Conservation (phyloP, 1,140 invertebrate genomes). For the Phortica variegata region DNA sequence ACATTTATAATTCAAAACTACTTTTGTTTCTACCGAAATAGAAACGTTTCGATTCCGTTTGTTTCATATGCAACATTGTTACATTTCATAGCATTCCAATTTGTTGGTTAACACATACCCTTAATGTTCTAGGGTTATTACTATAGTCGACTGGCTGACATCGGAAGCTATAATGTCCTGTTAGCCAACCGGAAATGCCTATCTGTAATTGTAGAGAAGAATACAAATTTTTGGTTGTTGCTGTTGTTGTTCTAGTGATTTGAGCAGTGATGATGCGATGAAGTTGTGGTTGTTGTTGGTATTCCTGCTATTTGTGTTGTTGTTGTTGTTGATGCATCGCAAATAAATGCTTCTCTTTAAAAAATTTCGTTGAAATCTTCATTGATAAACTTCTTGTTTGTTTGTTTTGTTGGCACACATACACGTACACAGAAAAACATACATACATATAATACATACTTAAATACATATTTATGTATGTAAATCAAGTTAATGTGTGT, state of each 20-base stretch:
- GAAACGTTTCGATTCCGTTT: no score
- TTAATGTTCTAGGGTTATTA: conserved; percentile 81
- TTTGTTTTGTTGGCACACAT: conserved; percentile 3
- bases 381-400: no score
- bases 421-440: not conserved
- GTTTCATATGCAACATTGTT: no score
- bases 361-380: not conserved
- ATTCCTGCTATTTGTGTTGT: conserved; percentile 8
- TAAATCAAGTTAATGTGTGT: not conserved
- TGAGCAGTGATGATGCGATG: conserved; percentile 1
- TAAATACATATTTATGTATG: not conserved
- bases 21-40: no score
- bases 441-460: not conserved
- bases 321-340: not conserved
- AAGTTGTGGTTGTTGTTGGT: conserved; percentile 3
- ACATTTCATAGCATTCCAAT: not conserved
- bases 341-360: no score
- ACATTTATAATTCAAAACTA: no score
- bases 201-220: conserved; percentile 71
- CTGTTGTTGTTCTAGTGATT: conserved; percentile 11
- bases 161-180: conserved; percentile 88
- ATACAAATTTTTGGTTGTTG: conserved; percentile 20
- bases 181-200: conserved; percentile 80
- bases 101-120: conserved; percentile 70
- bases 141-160: conserved; percentile 96